Evolutionary conservation across 1,140 invertebrate genomes (phyloP).

Genomic region (Caerostris extrusa): DNA sequence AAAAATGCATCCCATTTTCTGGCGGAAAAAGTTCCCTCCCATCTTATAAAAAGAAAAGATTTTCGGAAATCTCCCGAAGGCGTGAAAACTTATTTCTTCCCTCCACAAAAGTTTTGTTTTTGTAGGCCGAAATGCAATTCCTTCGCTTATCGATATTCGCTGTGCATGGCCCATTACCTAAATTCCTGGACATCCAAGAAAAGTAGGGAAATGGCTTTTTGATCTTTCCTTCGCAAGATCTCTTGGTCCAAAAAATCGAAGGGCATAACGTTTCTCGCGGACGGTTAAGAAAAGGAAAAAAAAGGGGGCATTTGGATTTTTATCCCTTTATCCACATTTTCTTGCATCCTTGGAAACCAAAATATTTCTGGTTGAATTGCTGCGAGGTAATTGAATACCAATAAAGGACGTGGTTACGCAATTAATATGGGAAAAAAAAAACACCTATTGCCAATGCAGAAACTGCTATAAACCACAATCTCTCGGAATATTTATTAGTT

Average conservation of each 20-base stretch:
- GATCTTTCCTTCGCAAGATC: constrained; percentile 7
- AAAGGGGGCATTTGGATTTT: neutral
- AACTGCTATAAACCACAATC: too few species aligned
- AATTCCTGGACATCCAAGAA: constrained; percentile 12
- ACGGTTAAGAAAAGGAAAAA: neutral
- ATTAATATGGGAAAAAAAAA: neutral
- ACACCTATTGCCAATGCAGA: neutral
- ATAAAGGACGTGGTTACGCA: neutral
- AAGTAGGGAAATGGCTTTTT: constrained; percentile 28
- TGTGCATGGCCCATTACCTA: constrained; percentile 20
- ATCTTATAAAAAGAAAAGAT: neutral
- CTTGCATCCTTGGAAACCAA: neutral
- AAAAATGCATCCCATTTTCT: neutral
- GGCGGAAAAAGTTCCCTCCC: neutral
- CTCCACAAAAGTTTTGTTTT: neutral
- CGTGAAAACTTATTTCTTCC: neutral
- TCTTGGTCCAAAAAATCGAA: constrained; percentile 32
- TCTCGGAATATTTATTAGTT: too few species aligned
- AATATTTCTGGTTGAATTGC: neutral
- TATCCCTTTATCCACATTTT: neutral
- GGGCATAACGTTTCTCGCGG: neutral
- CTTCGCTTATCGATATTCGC: constrained; percentile 8
- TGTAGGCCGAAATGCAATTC: neutral
- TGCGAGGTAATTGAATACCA: neutral
- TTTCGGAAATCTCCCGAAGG: neutral